Conservation (phyloP, 1,140 invertebrate genomes). For the Drosophila pectinifera region DNA sequence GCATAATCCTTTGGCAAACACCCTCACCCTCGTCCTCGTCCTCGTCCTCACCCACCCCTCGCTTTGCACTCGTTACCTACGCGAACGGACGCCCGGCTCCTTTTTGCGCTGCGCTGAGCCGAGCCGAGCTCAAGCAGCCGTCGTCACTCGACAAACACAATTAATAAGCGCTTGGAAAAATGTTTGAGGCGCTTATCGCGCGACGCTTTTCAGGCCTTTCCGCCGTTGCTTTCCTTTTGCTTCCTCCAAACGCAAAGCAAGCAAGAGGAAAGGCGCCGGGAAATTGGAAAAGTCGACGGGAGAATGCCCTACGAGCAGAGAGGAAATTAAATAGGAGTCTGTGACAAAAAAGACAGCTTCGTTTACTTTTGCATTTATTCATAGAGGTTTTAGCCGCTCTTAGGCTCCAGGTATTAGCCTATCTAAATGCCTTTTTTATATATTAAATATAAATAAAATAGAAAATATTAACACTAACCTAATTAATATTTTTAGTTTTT, state of each 20-base stretch:
- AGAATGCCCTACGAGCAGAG: slow-evolving; percentile 15
- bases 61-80: slow-evolving; percentile 21
- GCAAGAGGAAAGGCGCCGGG: neutral
- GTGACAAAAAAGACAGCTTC: neutral
- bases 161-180: slow-evolving; percentile 75
- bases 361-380: no score
- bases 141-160: slow-evolving; percentile 71
- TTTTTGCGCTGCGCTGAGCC: neutral
- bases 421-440: neutral
- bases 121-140: slow-evolving; percentile 31
- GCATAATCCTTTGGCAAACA: slow-evolving; percentile 62
- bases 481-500: neutral
- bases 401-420: no score
- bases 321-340: slow-evolving; percentile 17
- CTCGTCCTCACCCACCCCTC: neutral
- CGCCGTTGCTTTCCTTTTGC: neutral
- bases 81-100: slow-evolving; percentile 1
- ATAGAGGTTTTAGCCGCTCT: accelerated
- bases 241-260: slow-evolving; percentile 10
- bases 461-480: neutral
- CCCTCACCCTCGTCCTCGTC: neutral
- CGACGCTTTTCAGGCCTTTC: slow-evolving; percentile 61
- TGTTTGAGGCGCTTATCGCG: slow-evolving; percentile 75
- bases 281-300: slow-evolving; percentile 25
- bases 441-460: neutral